phyloP scores from a whole-genome alignment of 2,113 vertebrate genomes.

The Indicator maculatus region DNA sequence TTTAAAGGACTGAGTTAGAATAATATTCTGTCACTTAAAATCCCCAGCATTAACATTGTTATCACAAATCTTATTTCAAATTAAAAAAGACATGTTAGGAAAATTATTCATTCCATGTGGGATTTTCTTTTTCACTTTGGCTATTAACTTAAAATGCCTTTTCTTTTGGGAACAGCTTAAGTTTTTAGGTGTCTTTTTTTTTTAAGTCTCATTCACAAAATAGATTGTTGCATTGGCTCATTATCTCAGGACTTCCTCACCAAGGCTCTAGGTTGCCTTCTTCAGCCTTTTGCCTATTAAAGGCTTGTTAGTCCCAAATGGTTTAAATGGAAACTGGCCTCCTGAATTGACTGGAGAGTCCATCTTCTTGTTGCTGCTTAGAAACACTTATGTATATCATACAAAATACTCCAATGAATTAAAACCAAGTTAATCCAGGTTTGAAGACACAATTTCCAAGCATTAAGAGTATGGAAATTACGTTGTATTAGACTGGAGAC shows the following conservation, averaged over 20 bases:
- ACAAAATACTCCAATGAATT: not conserved
- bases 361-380: not conserved
- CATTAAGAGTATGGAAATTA: not conserved
- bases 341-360: not conserved
- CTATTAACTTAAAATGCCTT: conserved; percentile 56
- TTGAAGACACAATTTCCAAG: not conserved
- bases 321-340: not conserved
- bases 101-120: conserved; percentile 65
- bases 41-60: conserved; percentile 59
- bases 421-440: not conserved
- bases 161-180: conserved; percentile 29
- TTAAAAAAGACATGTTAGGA: conserved; percentile 68
- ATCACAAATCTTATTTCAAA: conserved; percentile 72
- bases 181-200: not conserved
- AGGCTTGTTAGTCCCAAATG: not conserved
- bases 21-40: conserved; percentile 69
- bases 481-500: not conserved
- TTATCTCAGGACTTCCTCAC: not conserved
- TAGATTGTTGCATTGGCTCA: not conserved
- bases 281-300: not conserved
- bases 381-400: not conserved
- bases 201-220: not conserved
- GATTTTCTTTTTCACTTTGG: conserved; percentile 56
- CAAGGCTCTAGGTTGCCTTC: not conserved
- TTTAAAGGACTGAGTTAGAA: conserved; percentile 67